A percentile compares a stretch with the other conserved stretches of the same genome.
phyloP scores from a whole-genome alignment of 2,797 vertebrate species.

The Phalanger gymnotis region DNA sequence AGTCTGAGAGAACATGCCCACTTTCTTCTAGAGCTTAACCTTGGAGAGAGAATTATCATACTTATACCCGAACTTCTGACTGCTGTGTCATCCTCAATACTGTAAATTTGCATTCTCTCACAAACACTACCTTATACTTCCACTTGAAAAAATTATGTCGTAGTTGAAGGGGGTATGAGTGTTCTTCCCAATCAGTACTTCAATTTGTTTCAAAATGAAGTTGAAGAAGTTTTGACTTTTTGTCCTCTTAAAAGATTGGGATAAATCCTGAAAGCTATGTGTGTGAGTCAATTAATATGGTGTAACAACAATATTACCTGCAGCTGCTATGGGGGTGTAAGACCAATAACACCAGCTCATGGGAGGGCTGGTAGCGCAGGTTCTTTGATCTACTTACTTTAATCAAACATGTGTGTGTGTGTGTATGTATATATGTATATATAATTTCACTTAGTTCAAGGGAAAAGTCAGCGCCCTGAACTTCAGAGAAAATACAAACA shows the following conservation, averaged over 20 bases:
- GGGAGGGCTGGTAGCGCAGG: too few relatives aligned
- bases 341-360: too few relatives aligned
- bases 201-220: not conserved
- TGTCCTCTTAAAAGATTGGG: not conserved
- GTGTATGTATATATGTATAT: too few relatives aligned
- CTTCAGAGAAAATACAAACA: too few relatives aligned
- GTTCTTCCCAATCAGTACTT: not conserved
- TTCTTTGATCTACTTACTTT: too few relatives aligned
- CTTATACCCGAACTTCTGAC: not conserved
- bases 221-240: not conserved
- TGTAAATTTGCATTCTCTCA: constrained; percentile 24
- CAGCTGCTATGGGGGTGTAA: too few relatives aligned
- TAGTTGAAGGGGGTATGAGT: not conserved
- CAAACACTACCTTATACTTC: not conserved
- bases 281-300: constrained; percentile 6
- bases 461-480: too few relatives aligned
- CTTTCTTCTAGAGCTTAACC: not conserved
- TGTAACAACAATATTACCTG: too few relatives aligned
- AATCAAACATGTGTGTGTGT: too few relatives aligned
- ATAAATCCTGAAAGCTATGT: not conserved
- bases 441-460: too few relatives aligned
- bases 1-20: not conserved
- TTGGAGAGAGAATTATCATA: not conserved
- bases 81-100: constrained; percentile 12
- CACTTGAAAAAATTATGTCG: not conserved